These are phyloP conservation scores for Drosophila mayaguana DNA, from an alignment of 2,888 invertebrate genomes.

Conservation along the genomic window DNA sequence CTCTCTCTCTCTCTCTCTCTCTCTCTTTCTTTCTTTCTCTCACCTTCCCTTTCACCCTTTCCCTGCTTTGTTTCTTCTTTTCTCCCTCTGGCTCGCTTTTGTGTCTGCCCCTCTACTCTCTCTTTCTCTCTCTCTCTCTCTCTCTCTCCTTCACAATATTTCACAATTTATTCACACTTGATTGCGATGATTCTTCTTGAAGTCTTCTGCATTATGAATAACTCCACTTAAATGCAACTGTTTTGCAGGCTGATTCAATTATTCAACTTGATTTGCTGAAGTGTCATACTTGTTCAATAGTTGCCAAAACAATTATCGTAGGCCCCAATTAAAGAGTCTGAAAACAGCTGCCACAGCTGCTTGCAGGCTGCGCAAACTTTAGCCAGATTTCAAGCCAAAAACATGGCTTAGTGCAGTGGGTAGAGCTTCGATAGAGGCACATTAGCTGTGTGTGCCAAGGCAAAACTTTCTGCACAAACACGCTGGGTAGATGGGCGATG, in stretches of 20 bases:
- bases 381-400: background rate
- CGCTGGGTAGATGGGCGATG: slow-evolving; percentile 12
- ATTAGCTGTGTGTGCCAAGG: slow-evolving; percentile 18
- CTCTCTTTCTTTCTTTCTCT: no score
- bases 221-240: background rate
- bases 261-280: background rate
- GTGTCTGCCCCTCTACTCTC: background rate
- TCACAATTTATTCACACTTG: no score
- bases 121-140: background rate
- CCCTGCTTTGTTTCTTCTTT: no score
- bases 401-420: background rate
- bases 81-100: no score
- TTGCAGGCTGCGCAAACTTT: slow-evolving; percentile 18
- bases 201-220: background rate
- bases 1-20: no score
- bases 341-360: slow-evolving; percentile 47
- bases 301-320: background rate
- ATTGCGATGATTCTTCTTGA: no score
- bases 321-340: background rate
- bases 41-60: no score
- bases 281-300: background rate
- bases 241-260: slow-evolving; percentile 11
- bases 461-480: slow-evolving; percentile 15
- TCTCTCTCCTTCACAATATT: background rate
- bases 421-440: slow-evolving; percentile 5